phyloP scores from a whole-genome alignment of 2,888 invertebrate species.

The Globia sparganii region DNA sequence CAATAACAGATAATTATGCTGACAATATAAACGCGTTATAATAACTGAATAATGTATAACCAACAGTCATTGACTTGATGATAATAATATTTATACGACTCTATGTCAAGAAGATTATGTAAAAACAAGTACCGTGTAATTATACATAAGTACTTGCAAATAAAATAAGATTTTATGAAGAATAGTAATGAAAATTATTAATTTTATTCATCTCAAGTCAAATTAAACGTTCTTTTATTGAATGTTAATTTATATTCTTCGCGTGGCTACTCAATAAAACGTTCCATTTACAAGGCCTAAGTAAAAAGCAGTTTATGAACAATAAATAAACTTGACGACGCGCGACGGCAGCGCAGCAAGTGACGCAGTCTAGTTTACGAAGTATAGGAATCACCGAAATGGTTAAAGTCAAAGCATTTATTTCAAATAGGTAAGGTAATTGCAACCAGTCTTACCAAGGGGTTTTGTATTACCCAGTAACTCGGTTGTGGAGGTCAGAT shows the following conservation, averaged over 20 bases:
- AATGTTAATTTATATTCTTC: constrained; percentile 11
- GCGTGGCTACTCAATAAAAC: constrained; percentile 2
- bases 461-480: no score
- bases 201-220: background rate
- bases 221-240: background rate
- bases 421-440: no score
- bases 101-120: constrained; percentile 23
- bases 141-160: background rate
- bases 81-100: constrained; percentile 10
- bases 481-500: no score
- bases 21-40: background rate
- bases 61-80: constrained; percentile 23
- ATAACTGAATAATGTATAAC: constrained; percentile 30
- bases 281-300: background rate
- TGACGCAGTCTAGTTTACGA: background rate
- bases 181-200: constrained; percentile 1
- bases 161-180: constrained; percentile 9
- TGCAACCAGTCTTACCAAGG: no score
- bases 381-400: background rate
- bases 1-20: background rate
- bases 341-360: background rate
- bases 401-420: background rate
- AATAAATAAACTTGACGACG: constrained; percentile 16
- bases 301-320: constrained; percentile 19
- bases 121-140: constrained; percentile 10